Evolutionary conservation across 2,113 vertebrate genomes (phyloP).

Genomic region (Eurystomus gularis): DNA sequence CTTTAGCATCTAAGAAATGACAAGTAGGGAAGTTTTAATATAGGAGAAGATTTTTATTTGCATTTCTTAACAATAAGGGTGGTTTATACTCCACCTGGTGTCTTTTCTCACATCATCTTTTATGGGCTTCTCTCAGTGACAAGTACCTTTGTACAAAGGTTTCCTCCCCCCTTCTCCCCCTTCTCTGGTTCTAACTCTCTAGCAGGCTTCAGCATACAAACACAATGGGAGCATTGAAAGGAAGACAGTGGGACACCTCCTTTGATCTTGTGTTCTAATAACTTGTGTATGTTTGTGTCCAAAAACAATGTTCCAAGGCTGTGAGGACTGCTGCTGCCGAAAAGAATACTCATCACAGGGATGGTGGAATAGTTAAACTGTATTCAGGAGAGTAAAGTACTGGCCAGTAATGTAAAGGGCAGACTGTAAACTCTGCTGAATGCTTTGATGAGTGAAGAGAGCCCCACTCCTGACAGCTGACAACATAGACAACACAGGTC

Average conservation of each 20-base stretch:
- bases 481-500: background rate
- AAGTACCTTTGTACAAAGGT: conserved; percentile 77
- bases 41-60: conserved; percentile 60
- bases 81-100: conserved; percentile 76
- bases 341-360: conserved; percentile 43
- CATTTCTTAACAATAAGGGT: conserved; percentile 67
- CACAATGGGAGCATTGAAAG: conserved; percentile 82
- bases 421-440: conserved; percentile 32
- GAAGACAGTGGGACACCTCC: conserved; percentile 75
- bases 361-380: conserved; percentile 25
- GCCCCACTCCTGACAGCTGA: conserved; percentile 11
- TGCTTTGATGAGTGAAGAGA: conserved; percentile 33
- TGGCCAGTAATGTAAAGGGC: conserved; percentile 37
- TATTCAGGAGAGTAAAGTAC: conserved; percentile 40
- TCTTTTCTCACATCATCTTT: conserved; percentile 75
- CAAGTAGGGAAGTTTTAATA: conserved; percentile 58
- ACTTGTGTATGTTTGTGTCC: conserved; percentile 87
- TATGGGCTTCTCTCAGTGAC: conserved; percentile 72
- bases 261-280: conserved; percentile 85
- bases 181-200: conserved; percentile 67
- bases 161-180: conserved; percentile 20
- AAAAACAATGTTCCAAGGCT: conserved; percentile 83
- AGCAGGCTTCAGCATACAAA: conserved; percentile 72
- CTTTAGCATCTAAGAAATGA: conserved; percentile 51
- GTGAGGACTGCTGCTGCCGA: conserved; percentile 48